phyloP scores from a whole-genome alignment of 1,140 invertebrate species.

The Philotrypesis tridentata region DNA sequence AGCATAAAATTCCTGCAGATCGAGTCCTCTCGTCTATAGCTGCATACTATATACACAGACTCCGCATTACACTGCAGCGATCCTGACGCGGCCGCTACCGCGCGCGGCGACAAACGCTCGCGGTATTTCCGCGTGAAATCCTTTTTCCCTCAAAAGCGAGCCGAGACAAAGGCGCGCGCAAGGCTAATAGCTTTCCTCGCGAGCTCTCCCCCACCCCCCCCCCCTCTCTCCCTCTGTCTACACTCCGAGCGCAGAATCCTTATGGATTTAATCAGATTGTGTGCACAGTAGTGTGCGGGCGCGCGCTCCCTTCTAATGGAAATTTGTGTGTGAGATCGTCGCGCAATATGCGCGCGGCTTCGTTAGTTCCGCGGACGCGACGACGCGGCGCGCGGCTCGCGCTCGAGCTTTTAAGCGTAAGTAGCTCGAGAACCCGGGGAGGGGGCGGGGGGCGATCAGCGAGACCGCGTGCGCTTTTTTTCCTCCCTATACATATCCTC shows the following conservation, averaged over 20 bases:
- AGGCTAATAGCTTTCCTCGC: background rate
- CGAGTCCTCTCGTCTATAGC: too few species aligned
- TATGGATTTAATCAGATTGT: background rate
- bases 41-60: too few species aligned
- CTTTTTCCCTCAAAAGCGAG: too few species aligned
- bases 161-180: background rate
- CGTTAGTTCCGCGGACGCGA: background rate
- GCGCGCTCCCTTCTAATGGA: background rate
- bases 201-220: too few species aligned
- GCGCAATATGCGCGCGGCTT: background rate
- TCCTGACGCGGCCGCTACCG: too few species aligned
- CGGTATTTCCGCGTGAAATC: background rate
- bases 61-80: too few species aligned
- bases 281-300: background rate
- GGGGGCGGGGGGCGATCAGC: background rate
- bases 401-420: background rate
- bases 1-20: background rate
- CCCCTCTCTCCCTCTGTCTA: too few species aligned
- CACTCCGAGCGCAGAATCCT: background rate
- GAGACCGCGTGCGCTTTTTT: too few species aligned
- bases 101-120: too few species aligned
- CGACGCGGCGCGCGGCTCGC: too few species aligned
- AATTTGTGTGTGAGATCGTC: background rate
- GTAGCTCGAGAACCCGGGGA: too few species aligned
- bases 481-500: too few species aligned